Conservation (phyloP, 2,113 vertebrate genomes). For the Asarcornis scutulata region DNA sequence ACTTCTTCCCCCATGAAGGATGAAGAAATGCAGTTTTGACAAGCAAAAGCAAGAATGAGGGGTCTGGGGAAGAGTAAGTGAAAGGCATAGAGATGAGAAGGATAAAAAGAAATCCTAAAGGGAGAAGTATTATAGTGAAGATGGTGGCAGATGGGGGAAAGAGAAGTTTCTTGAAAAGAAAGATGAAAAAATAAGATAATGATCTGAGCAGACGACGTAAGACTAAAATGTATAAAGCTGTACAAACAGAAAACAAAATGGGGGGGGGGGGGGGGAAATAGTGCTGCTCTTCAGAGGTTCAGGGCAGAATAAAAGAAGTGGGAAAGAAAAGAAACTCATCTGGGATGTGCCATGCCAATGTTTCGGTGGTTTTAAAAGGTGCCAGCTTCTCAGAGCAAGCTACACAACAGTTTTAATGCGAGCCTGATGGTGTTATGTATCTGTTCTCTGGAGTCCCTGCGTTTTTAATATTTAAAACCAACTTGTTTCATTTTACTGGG, state of each 20-base stretch:
- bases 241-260: slow-evolving; percentile 33
- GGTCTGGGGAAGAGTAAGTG: slow-evolving; percentile 49
- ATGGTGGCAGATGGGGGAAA: background rate
- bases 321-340: slow-evolving; percentile 17
- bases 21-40: slow-evolving; percentile 48
- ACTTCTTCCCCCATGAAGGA: slow-evolving; percentile 27
- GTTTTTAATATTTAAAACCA: slow-evolving; percentile 36
- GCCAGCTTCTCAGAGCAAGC: background rate
- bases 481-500: slow-evolving; percentile 32
- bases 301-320: background rate
- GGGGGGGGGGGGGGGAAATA: background rate
- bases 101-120: slow-evolving; percentile 55
- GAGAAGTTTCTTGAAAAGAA: slow-evolving; percentile 49
- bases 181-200: slow-evolving; percentile 41
- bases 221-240: slow-evolving; percentile 22
- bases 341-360: background rate
- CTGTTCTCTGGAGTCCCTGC: background rate
- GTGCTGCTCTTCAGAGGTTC: background rate
- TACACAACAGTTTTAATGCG: background rate
- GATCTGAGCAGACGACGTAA: background rate
- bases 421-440: background rate
- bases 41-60: slow-evolving; percentile 19
- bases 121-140: slow-evolving; percentile 7
- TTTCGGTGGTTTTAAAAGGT: background rate
- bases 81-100: slow-evolving; percentile 44